A percentile compares a stretch with the other conserved stretches of the same genome.
Evolutionary conservation across 2,797 vertebrate genomes (phyloP).

Genomic region (Hylomyscus alleni): DNA sequence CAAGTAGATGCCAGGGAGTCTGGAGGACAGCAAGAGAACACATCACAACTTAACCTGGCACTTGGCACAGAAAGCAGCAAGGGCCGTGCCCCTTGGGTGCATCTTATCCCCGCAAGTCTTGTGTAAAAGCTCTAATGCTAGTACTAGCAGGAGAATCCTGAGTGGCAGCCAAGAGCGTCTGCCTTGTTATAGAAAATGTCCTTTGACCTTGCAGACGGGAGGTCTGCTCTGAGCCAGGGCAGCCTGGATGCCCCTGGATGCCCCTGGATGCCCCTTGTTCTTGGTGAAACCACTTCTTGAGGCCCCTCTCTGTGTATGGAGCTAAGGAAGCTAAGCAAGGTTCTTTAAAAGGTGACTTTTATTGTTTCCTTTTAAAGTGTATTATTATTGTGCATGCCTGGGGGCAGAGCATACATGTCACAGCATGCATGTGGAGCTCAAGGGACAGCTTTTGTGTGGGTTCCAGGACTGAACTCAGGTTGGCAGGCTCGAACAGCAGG

Average conservation of each 20-base stretch:
- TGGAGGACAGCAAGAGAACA: background rate
- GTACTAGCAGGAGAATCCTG: background rate
- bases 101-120: background rate
- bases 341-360: background rate
- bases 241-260: no score
- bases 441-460: background rate
- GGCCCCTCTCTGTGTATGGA: background rate
- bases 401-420: background rate
- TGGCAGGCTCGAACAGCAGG: background rate
- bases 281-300: background rate
- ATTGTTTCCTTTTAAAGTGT: background rate
- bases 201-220: background rate
- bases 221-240: background rate
- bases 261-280: background rate
- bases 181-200: background rate
- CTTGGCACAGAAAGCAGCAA: background rate
- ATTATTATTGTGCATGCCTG: background rate
- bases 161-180: background rate
- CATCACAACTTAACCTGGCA: background rate
- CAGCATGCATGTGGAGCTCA: background rate
- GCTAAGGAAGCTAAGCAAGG: background rate
- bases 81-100: background rate
- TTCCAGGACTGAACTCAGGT: background rate
- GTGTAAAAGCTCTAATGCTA: background rate
- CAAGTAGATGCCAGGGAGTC: background rate